Conservation (phyloP, 2,113 vertebrate genomes). For the Athene noctua region DNA sequence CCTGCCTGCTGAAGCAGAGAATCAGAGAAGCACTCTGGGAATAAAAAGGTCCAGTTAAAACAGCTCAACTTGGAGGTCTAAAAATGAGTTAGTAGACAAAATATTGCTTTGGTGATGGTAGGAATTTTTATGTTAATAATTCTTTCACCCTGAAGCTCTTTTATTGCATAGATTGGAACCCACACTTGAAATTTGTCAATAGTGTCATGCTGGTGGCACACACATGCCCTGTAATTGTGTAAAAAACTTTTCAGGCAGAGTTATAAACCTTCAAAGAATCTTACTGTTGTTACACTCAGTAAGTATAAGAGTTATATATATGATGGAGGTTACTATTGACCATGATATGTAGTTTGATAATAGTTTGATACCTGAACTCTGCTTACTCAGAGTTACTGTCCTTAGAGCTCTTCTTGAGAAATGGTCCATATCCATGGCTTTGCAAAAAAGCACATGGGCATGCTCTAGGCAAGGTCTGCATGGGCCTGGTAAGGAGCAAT, state of each 20-base stretch:
- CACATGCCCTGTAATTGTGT: not conserved
- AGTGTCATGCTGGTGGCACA: not conserved
- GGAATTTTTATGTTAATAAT: not conserved
- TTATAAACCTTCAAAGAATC: not conserved
- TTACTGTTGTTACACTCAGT: not conserved
- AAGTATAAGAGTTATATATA: not conserved
- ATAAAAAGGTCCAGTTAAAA: not conserved
- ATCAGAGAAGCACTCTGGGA: not conserved
- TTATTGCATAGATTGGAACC: not conserved
- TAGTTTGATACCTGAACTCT: not conserved
- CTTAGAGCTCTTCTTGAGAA: not conserved
- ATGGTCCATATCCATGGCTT: not conserved
- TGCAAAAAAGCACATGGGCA: not conserved
- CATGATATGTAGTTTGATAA: not conserved
- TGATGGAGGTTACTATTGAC: not conserved
- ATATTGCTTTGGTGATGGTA: not conserved
- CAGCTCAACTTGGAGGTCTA: not conserved
- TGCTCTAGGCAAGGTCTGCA: not conserved
- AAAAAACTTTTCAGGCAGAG: not conserved
- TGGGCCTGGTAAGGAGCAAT: not conserved
- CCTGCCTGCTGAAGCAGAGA: not conserved
- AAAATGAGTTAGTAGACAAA: not conserved
- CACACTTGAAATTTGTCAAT: not conserved
- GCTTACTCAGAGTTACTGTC: not conserved
- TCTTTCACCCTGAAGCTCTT: not conserved